Base-by-base conservation (phyloP, 2,797 vertebrate genomes). In the Leucoraja ocellata region DNA sequence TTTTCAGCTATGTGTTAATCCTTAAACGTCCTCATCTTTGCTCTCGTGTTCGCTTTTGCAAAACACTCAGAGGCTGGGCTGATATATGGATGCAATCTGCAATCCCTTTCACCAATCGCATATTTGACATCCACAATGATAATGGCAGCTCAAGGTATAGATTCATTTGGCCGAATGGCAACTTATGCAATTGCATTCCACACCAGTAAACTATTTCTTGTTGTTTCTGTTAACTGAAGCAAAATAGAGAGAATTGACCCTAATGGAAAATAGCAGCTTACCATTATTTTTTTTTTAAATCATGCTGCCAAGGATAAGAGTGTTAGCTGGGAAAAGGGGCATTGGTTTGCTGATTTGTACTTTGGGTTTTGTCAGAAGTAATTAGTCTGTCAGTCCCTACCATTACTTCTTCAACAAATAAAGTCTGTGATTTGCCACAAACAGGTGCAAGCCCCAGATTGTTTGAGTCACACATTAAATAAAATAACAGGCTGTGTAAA, bases 201-300 rank as follows among this genome's bases (percentile, higher is more conserved):
- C 28, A 68, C 1, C 61, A 36, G 6, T 21, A 36, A 68, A 88
- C 61, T 18, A 36, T 16, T 88, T 32, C 4, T 68, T 65, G 84
- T 9, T 36, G 84, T 32, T 68, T 46, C 39, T 36, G 61, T 88
- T 88, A 88, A 68, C n/a, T 23, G 58, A 68, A 88, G 32, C 84
- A 36, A 32, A 54, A 61, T 32, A 63, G 63, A 88, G 6, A 88
- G 63, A 36, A 36, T 36, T 65, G 83, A 65, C 83, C 83, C 25
- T 86, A 86, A 86, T 86, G 83, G 83, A 86, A 86, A 65, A 86
- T 21, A 88, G 63, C 61, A 88, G 84, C 14, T 88, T 39, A 88
- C 63, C 46, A 54, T 54, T 54, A 54, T 54, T 54, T 73, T 68
- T 46, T 32, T 32, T 32, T 0, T 0, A 68, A 6, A 68, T 68